A percentile compares a stretch with the other conserved stretches of the same genome.
Conservation (phyloP, 2,113 vertebrate species). For the Anhinga anhinga region DNA sequence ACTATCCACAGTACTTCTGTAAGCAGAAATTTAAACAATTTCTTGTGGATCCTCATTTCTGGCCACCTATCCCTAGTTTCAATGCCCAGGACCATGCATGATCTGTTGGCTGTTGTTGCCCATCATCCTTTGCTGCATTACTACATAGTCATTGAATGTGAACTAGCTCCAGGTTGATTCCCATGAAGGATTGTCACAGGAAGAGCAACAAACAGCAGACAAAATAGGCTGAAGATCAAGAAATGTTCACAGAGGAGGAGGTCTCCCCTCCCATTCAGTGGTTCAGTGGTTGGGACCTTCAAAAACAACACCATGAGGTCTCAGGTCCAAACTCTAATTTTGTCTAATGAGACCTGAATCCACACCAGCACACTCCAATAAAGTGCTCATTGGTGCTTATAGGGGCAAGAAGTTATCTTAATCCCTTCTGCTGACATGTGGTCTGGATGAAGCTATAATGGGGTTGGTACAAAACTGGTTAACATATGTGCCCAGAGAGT, state of each 20-base stretch:
- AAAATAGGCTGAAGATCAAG: not conserved
- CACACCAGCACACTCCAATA: not conserved
- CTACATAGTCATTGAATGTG: not conserved
- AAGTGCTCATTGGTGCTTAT: not conserved
- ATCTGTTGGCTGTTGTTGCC: not conserved
- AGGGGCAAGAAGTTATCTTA: not conserved
- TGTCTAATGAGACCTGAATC: not conserved
- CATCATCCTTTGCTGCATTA: not conserved
- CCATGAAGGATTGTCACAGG: not conserved
- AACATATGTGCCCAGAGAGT: not conserved
- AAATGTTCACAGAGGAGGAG: not conserved
- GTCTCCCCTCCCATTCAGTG: not conserved
- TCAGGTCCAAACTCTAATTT: not conserved
- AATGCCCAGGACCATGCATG: not conserved
- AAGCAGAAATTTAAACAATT: not conserved
- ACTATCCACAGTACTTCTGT: not conserved
- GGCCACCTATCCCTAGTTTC: not conserved
- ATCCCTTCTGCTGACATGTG: not conserved
- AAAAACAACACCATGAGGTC: not conserved
- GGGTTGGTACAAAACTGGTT: not conserved
- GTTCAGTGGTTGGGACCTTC: not conserved
- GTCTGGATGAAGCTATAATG: not conserved
- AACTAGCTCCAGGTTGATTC: not conserved
- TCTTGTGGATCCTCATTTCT: not conserved
- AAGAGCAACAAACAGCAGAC: not conserved